These are phyloP conservation scores for Ardeotis arabs DNA, from an alignment of 2,113 vertebrate genomes.

Conservation along the genomic window DNA sequence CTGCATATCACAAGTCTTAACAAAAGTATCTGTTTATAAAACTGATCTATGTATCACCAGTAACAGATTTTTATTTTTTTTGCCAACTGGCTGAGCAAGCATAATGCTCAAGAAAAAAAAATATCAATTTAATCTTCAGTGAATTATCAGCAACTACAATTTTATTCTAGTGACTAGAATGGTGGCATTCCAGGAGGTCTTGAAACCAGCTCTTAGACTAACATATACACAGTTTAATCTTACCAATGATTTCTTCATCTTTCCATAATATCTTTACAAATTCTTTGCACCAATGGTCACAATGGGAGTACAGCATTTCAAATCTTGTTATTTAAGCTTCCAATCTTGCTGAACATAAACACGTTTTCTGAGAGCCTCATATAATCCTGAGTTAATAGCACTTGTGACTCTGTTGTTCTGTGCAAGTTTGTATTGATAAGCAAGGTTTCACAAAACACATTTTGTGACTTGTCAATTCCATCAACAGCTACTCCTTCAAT, in stretches of 20 bases:
- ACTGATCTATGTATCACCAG: background rate
- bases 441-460: background rate
- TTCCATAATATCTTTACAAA: background rate
- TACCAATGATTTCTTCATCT: background rate
- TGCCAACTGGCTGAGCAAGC: background rate
- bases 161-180: background rate
- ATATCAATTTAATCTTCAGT: background rate
- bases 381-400: background rate
- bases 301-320: background rate
- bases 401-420: background rate
- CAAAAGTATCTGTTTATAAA: background rate
- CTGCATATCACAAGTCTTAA: background rate
- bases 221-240: background rate
- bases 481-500: background rate
- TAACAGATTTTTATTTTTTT: background rate
- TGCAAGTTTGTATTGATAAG: background rate
- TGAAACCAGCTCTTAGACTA: background rate
- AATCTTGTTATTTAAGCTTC: background rate
- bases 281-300: background rate
- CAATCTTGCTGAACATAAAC: background rate
- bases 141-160: background rate
- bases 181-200: background rate
- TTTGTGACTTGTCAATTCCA: background rate
- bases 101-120: background rate
- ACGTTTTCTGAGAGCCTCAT: background rate